Percentiles rank a stretch among this genome's conserved stretches.
Conservation (phyloP, 2,888 invertebrate genomes). For the Agriopis marginaria region DNA sequence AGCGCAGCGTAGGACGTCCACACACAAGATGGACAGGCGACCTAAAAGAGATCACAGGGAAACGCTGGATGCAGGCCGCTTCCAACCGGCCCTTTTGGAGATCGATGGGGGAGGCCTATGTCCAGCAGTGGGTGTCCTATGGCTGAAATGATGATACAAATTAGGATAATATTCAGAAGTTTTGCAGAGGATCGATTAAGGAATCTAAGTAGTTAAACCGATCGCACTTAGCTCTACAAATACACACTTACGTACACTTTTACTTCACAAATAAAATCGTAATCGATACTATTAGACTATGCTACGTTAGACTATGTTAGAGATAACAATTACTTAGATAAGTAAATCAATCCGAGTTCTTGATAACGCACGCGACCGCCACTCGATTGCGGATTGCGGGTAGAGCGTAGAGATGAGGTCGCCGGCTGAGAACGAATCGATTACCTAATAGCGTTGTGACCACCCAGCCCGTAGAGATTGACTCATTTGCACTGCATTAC, state of each 20-base stretch:
- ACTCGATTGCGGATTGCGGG: constrained; percentile 45
- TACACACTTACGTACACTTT: too few relatives aligned
- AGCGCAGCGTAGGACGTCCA: too few relatives aligned
- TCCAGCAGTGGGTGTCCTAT: too few relatives aligned
- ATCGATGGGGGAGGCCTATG: too few relatives aligned
- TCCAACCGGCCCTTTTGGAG: too few relatives aligned
- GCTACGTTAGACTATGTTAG: neutral
- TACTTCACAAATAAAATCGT: neutral
- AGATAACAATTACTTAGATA: constrained; percentile 43
- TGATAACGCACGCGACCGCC: constrained; percentile 59
- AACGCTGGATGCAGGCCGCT: too few relatives aligned
- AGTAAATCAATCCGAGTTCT: constrained; percentile 54
- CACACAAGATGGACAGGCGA: too few relatives aligned
- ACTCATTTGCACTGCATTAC: constrained; percentile 87
- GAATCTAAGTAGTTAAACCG: neutral
- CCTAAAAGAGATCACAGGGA: too few relatives aligned
- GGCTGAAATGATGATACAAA: too few relatives aligned
- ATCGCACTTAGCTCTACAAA: neutral
- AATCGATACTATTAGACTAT: constrained; percentile 1
- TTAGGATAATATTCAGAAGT: neutral
- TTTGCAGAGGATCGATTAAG: too few relatives aligned
- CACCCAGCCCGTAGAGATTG: constrained; percentile 81
- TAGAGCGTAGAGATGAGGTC: constrained; percentile 55
- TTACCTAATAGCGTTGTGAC: constrained; percentile 81
- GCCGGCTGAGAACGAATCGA: constrained; percentile 73